Evolutionary conservation across 2,888 invertebrate species (phyloP).

Genomic region (Calliscelio sp.): DNA sequence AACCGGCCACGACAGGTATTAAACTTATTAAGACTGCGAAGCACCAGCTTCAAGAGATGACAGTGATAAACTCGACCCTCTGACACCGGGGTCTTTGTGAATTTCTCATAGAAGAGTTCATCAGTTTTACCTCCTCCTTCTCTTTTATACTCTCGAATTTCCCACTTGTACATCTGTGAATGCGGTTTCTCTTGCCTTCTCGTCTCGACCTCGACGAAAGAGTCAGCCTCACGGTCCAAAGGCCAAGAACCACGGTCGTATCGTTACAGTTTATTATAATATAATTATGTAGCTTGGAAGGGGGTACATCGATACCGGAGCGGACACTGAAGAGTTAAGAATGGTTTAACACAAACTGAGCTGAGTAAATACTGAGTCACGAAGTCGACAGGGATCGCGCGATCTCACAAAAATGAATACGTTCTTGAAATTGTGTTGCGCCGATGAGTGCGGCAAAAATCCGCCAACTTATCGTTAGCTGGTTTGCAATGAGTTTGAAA

Average conservation of each 20-base stretch:
- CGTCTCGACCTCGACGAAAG: constrained; percentile 58
- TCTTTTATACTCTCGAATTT: constrained; percentile 56
- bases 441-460: too few relatives aligned
- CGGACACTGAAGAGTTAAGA: constrained; percentile 76
- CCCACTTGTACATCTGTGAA: constrained; percentile 62
- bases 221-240: constrained; percentile 66
- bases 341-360: constrained; percentile 75
- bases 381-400: constrained; percentile 81
- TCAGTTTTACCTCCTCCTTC: constrained; percentile 49
- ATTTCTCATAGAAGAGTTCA: constrained; percentile 69
- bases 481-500: constrained; percentile 15
- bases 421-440: constrained; percentile 27
- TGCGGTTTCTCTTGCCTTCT: constrained; percentile 55
- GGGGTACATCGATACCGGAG: constrained; percentile 80
- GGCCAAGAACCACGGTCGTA: constrained; percentile 78
- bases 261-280: constrained; percentile 86
- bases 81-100: constrained; percentile 76
- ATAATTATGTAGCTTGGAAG: constrained; percentile 85
- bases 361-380: constrained; percentile 86
- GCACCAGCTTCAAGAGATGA: constrained; percentile 80
- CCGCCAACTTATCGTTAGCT: constrained; percentile 18
- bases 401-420: constrained; percentile 67
- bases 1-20: constrained; percentile 77
- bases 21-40: constrained; percentile 81
- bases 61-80: constrained; percentile 82